A percentile compares a stretch with the other conserved stretches of the same genome.
Conservation (phyloP, 2,113 vertebrate species). For the Ondatra zibethicus region DNA sequence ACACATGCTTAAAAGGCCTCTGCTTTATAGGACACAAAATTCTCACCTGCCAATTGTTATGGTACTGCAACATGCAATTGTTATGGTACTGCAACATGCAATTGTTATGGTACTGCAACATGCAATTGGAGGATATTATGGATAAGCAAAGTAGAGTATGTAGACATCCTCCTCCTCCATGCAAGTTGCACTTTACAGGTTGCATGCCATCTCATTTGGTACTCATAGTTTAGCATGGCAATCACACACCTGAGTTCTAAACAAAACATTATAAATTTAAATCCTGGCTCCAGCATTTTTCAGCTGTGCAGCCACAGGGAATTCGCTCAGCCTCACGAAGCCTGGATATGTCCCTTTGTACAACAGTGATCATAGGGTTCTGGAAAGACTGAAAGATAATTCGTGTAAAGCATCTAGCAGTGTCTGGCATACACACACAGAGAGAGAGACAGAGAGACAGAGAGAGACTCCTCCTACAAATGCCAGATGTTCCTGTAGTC, state of each 20-base stretch:
- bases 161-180: background rate
- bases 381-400: constrained; percentile 64
- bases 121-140: background rate
- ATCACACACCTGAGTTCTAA: constrained; percentile 13
- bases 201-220: constrained; percentile 20
- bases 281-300: constrained; percentile 39
- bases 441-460: background rate
- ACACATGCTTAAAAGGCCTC: background rate
- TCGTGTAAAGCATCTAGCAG: constrained; percentile 58
- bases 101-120: background rate
- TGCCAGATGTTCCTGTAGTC: constrained; percentile 43
- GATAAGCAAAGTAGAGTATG: background rate
- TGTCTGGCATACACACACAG: constrained; percentile 42
- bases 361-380: constrained; percentile 48
- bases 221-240: background rate
- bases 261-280: constrained; percentile 56
- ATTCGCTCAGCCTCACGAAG: constrained; percentile 59
- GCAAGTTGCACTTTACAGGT: constrained; percentile 25
- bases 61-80: background rate
- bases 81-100: background rate
- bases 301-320: constrained; percentile 66
- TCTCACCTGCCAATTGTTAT: background rate
- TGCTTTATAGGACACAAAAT: background rate
- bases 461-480: constrained; percentile 45
- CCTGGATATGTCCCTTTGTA: constrained; percentile 64